A percentile compares a stretch with the other conserved stretches of the same genome.
These are phyloP conservation scores for Drosophila lini DNA, from an alignment of 1,140 invertebrate genomes.

Conservation along the genomic window DNA sequence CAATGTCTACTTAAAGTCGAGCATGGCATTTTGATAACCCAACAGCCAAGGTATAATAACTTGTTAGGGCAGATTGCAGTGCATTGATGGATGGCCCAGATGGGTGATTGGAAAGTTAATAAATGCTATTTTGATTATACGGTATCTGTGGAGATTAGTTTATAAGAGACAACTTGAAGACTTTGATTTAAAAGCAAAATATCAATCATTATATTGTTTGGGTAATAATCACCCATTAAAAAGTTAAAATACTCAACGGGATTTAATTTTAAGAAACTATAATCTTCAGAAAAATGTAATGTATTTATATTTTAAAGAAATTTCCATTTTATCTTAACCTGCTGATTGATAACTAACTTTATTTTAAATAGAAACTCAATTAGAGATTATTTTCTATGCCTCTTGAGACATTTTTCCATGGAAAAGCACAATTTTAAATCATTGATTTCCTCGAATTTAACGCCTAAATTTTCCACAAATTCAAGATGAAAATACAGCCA, in stretches of 20 bases:
- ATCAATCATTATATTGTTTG: not conserved
- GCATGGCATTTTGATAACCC: slow-evolving; percentile 58
- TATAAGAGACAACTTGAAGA: not conserved
- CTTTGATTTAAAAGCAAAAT: slow-evolving; percentile 1
- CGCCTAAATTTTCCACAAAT: not conserved
- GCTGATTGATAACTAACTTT: not conserved
- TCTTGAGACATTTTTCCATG: not conserved
- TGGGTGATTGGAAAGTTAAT: slow-evolving; percentile 15
- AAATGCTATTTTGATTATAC: slow-evolving; percentile 1
- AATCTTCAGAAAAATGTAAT: too few relatives aligned
- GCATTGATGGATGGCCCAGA: slow-evolving; percentile 36
- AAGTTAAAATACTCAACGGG: not conserved
- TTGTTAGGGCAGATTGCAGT: slow-evolving; percentile 22
- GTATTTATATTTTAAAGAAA: not conserved
- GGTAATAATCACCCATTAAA: not conserved
- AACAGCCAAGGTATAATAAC: slow-evolving; percentile 24
- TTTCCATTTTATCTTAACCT: not conserved
- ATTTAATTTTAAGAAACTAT: not conserved
- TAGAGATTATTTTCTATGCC: not conserved
- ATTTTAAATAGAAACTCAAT: not conserved
- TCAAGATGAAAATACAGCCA: slow-evolving; percentile 14
- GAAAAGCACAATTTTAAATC: not conserved
- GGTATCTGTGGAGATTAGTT: slow-evolving; percentile 1
- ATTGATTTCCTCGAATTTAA: slow-evolving; percentile 3
- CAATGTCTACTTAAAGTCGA: slow-evolving; percentile 80